Conservation (phyloP, 2,797 vertebrate genomes). For the Zonotrichia albicollis region DNA sequence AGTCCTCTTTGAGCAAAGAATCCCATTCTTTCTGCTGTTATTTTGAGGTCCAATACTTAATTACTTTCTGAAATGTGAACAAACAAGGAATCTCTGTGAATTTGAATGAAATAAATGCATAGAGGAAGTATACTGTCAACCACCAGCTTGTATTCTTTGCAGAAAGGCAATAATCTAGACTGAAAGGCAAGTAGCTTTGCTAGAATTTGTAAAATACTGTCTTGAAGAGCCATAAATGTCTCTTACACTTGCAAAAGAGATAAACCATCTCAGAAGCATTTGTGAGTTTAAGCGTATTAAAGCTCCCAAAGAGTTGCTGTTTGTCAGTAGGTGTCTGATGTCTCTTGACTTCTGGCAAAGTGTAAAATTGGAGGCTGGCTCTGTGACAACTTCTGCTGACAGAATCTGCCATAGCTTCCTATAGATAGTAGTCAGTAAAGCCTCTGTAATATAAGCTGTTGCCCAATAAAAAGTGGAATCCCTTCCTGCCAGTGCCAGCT, state of each 20-base stretch:
- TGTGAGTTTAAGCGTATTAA: background rate
- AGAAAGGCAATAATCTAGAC: background rate
- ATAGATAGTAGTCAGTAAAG: slow-evolving; percentile 29
- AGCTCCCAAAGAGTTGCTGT: background rate
- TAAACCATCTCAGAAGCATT: background rate
- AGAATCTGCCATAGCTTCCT: slow-evolving; percentile 30
- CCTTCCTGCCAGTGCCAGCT: background rate
- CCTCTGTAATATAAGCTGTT: slow-evolving; percentile 3
- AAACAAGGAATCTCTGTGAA: slow-evolving; percentile 37
- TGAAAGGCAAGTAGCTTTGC: background rate
- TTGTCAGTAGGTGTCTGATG: background rate
- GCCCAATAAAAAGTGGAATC: slow-evolving; percentile 12
- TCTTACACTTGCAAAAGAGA: slow-evolving; percentile 32
- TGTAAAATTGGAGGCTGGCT: background rate
- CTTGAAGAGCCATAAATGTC: background rate
- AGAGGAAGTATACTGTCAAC: slow-evolving; percentile 44
- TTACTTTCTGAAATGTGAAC: slow-evolving; percentile 14
- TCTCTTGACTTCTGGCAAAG: background rate
- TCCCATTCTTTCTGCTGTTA: slow-evolving; percentile 65
- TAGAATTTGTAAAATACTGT: background rate
- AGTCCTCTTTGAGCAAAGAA: slow-evolving; percentile 70
- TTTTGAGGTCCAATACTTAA: slow-evolving; percentile 35
- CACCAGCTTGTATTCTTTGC: slow-evolving; percentile 28
- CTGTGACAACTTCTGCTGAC: background rate
- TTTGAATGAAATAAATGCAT: slow-evolving; percentile 49